Evolutionary conservation across 2,888 invertebrate genomes (phyloP).

Genomic region (Julus scanicus): DNA sequence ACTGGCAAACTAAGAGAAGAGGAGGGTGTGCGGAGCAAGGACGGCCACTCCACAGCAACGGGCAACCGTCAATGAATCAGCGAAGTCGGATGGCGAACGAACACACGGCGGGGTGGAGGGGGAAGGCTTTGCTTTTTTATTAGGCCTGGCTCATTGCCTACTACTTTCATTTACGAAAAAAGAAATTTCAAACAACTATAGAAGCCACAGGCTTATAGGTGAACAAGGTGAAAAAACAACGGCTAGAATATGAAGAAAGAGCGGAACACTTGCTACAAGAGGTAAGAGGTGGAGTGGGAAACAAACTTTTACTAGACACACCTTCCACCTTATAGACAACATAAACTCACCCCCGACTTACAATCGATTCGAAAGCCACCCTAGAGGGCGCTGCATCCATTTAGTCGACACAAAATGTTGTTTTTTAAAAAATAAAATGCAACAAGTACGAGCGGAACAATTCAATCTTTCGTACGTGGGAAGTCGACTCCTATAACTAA

Average conservation of each 20-base stretch:
- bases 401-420: neutral
- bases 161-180: neutral
- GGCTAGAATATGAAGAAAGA: neutral
- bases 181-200: neutral
- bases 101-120: neutral
- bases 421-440: neutral
- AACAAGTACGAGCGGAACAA: neutral
- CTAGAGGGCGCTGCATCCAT: neutral
- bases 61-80: slow-evolving; percentile 45
- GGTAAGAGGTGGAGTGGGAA: slow-evolving; percentile 30
- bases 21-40: neutral
- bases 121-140: neutral
- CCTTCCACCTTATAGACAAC: neutral
- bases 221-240: slow-evolving; percentile 30
- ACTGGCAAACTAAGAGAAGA: neutral
- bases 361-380: neutral
- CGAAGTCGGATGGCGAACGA: neutral
- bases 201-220: neutral
- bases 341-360: neutral
- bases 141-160: neutral
- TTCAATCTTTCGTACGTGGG: neutral
- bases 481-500: too few species aligned
- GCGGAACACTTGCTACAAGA: neutral
- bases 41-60: neutral
- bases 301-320: slow-evolving; percentile 23